Base-by-base conservation (phyloP, 2,888 invertebrate genomes). In the Tetragnatha montana region DNA sequence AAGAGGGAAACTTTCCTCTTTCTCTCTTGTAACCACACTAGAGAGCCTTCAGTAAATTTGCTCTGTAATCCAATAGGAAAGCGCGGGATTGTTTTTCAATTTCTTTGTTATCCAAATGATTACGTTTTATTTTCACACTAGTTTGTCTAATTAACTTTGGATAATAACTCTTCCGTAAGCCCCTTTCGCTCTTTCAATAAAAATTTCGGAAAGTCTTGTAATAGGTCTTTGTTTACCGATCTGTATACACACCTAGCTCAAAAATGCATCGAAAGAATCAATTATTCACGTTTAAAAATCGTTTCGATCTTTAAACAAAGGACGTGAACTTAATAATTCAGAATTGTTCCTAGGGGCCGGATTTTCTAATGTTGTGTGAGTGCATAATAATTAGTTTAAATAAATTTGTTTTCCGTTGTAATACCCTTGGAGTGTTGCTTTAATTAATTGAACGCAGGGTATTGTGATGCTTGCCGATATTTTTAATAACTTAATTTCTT, bases 301-400 rank as follows among this genome's bases (percentile, higher is more conserved):
- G 12, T 10, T 60, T 60, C 14, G 60, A 17, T 17, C 60, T 60
- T 60, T 60, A 60, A 60, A 60, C 60, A 60, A 60, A 60, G 12
- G 60, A 60, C 12, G 17, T 17, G 17, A 60, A 60, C 14, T 60
- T 60, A 60, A 60, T 7, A 10, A 60, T 60, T 60, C 60, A 60
- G 17, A 60, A 60, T 60, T 60, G 60, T 17, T 60, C 60, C 12
- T 60, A 60, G 60, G 10, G 60, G 17, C 60, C 4, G 17, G 12
- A 60, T 60, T 60, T 60, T 60, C 60, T 17, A 60, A 60, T 60
- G 60, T 4, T 35, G 35, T 35, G 35, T 10, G 60, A 6, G 17
- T 60, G 60, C 60, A 60, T 60, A 60, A 60, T 60, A 60, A 60
- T 60, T 60, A 60, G 60, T 60, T 60, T 60, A 60, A 60, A 60